phyloP scores from a whole-genome alignment of 2,113 vertebrate genomes.

The Pteruthius melanotis region DNA sequence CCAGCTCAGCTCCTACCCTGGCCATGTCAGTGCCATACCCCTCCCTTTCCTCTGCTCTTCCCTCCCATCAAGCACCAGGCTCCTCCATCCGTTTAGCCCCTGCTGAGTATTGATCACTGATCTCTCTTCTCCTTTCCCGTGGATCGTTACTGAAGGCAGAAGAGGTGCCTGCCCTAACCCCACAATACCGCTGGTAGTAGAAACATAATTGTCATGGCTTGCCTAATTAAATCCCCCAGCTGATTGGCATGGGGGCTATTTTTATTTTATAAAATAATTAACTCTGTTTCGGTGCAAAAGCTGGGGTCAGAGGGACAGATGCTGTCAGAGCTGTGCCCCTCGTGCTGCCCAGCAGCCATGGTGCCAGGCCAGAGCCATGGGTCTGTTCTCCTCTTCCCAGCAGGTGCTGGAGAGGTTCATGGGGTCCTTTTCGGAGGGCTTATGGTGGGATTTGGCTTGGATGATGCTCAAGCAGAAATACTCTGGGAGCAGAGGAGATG shows the following conservation, averaged over 20 bases:
- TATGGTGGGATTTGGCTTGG: accelerated
- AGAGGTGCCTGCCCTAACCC: neutral
- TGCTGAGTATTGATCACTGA: slow-evolving; percentile 15
- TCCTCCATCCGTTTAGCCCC: neutral
- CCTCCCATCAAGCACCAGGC: neutral
- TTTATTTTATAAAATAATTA: neutral
- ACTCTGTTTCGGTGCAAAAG: neutral
- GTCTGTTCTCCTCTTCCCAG: neutral
- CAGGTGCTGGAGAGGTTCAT: neutral
- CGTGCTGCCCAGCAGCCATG: accelerated
- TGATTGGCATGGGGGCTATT: neutral
- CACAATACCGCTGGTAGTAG: neutral
- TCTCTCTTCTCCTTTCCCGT: neutral
- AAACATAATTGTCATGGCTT: neutral
- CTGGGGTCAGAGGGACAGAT: neutral
- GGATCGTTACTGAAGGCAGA: neutral
- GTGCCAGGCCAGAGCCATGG: neutral
- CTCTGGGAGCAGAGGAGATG: neutral
- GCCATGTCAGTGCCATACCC: neutral
- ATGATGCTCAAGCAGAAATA: neutral
- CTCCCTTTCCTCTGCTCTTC: neutral
- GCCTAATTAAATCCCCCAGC: slow-evolving; percentile 6
- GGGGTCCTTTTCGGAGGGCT: neutral
- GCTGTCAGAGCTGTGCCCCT: accelerated
- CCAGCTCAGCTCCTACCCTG: neutral